Evolutionary conservation across 1,140 invertebrate genomes (phyloP).

Genomic region (Leptinotarsa undecemlineata): DNA sequence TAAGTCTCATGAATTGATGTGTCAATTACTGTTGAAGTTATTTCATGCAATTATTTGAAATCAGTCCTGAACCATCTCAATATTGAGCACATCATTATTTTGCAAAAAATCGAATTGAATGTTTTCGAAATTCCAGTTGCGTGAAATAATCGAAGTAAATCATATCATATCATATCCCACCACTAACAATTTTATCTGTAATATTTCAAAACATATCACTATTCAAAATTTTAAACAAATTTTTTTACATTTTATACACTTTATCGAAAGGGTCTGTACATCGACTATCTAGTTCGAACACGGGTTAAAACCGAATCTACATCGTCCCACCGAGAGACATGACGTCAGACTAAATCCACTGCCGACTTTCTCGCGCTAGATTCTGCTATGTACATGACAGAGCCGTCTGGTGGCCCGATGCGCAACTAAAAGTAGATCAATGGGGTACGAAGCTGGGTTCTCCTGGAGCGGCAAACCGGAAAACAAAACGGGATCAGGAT

Average conservation of each 20-base stretch:
- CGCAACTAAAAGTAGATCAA: constrained; percentile 44
- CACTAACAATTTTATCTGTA: too few relatives aligned
- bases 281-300: constrained; percentile 3
- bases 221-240: background rate
- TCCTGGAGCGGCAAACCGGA: constrained; percentile 32
- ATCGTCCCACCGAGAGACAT: constrained; percentile 39
- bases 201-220: background rate
- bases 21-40: too few relatives aligned
- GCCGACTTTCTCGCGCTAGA: constrained; percentile 15
- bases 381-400: constrained; percentile 2
- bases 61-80: too few relatives aligned
- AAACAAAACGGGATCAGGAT: background rate
- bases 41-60: too few relatives aligned
- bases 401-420: constrained; percentile 32
- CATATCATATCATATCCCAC: too few relatives aligned
- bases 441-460: constrained; percentile 32
- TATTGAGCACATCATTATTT: too few relatives aligned
- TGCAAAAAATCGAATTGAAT: too few relatives aligned
- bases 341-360: constrained; percentile 47
- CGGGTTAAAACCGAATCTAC: background rate
- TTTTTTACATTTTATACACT: constrained; percentile 2
- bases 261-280: background rate
- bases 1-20: too few relatives aligned
- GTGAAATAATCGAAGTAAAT: too few relatives aligned
- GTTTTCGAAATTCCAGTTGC: too few relatives aligned